Evolutionary conservation across 2,888 invertebrate species (phyloP).

Genomic region (Rhaphigaster nebulosa): DNA sequence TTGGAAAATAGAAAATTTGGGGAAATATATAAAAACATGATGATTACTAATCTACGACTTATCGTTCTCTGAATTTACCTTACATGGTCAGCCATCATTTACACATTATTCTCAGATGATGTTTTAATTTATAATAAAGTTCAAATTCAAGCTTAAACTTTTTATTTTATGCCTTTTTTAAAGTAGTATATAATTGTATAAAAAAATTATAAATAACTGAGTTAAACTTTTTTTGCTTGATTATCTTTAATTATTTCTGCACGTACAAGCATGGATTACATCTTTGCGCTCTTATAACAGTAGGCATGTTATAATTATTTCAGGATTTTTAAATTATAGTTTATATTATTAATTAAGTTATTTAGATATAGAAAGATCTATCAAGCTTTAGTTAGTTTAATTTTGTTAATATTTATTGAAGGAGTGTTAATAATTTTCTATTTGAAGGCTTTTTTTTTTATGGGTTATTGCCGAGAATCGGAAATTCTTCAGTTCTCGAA

Average conservation of each 20-base stretch:
- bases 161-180: neutral
- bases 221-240: constrained; percentile 1
- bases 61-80: neutral
- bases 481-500: neutral
- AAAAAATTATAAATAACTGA: neutral
- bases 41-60: neutral
- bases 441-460: constrained; percentile 3
- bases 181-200: neutral
- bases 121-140: neutral
- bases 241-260: neutral
- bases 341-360: neutral
- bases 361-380: neutral
- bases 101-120: neutral
- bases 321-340: neutral
- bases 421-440: neutral
- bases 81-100: neutral
- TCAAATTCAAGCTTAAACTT: neutral
- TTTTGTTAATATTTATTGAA: neutral
- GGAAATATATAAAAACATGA: neutral
- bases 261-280: constrained; percentile 29
- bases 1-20: neutral
- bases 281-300: neutral
- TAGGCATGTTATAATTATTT: constrained; percentile 28
- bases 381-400: constrained; percentile 1
- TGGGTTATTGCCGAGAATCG: neutral